Evolutionary conservation across 2,888 invertebrate species (phyloP), one percentile per base, ranked within the genome.

Genomic region (Microctonus hyperodae): DNA sequence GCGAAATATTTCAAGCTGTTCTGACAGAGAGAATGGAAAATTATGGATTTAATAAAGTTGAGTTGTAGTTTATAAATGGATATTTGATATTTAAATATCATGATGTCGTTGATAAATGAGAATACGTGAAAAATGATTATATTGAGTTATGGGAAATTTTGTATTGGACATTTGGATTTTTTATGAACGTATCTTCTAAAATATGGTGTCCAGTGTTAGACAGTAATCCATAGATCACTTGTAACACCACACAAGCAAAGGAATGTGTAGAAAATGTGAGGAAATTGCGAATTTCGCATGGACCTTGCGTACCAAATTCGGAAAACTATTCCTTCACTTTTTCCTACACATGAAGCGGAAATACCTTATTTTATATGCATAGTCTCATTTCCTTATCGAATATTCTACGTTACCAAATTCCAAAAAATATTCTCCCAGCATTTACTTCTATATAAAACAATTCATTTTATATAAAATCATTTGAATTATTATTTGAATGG

Each of bases 321-420:
- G 67, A 74, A 60, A 76, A 74, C 74, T 72, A 55, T 25, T 44
- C 51, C 74, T 69, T 73, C 65, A 16, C 44, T 44, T 44, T 20
- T 44, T n/a, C 44, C 7, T 44, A 44, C 44, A 16, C 44, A 20
- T 44, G 16, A 20, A 72, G 65, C 75, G 75, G 71, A 74, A 78
- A 75, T 44, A 16, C 72, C 72, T 77, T 76, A 72, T 79, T 81
- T 82, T 78, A 80, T 82, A 83, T 83, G 82, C 83, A 83, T 83
- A 82, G 83, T 74, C 77, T 79, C 79, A 82, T 83, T 83, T 82
- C 83, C 82, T 82, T 79, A 79, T 79, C 76, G 78, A 77, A 81
- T 79, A 77, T 79, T 79, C 74, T 78, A 75, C 63, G 67, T 25
- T 64, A 64, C 67, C 40, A 69, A 44, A 31, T 31, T 55, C 53